Percentiles rank a stretch among this genome's conserved stretches.
Evolutionary conservation across 2,888 invertebrate genomes (phyloP).

Genomic region (Noctua janthina): DNA sequence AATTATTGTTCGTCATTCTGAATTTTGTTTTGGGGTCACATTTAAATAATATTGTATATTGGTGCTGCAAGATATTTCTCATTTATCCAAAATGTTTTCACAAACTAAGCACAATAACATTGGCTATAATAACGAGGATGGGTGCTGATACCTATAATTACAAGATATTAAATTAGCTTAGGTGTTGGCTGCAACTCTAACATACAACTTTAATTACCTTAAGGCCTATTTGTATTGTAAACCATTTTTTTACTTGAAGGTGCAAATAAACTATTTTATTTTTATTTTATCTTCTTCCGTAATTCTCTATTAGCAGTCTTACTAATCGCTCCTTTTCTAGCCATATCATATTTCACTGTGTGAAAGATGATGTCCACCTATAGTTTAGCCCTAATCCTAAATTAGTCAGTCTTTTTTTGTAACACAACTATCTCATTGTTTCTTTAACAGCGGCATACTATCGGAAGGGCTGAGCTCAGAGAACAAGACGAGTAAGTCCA

Average conservation of each 20-base stretch:
- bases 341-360: neutral
- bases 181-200: too few relatives aligned
- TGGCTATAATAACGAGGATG: too few relatives aligned
- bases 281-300: neutral
- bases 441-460: slow-evolving; percentile 48
- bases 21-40: neutral
- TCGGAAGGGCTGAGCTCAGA: slow-evolving; percentile 73
- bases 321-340: neutral
- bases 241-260: too few relatives aligned
- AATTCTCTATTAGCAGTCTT: neutral
- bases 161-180: too few relatives aligned
- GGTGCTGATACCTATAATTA: too few relatives aligned
- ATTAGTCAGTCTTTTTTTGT: neutral
- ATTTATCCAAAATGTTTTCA: too few relatives aligned
- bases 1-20: neutral
- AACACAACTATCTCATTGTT: neutral
- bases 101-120: too few relatives aligned
- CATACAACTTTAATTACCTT: too few relatives aligned
- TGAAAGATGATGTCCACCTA: neutral
- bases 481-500: slow-evolving; percentile 85
- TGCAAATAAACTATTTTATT: too few relatives aligned
- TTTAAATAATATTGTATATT: neutral
- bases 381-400: neutral
- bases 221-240: too few relatives aligned
- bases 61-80: too few relatives aligned